Base-by-base conservation (phyloP, 2,797 vertebrate genomes). In the Enteromius viviparus region DNA sequence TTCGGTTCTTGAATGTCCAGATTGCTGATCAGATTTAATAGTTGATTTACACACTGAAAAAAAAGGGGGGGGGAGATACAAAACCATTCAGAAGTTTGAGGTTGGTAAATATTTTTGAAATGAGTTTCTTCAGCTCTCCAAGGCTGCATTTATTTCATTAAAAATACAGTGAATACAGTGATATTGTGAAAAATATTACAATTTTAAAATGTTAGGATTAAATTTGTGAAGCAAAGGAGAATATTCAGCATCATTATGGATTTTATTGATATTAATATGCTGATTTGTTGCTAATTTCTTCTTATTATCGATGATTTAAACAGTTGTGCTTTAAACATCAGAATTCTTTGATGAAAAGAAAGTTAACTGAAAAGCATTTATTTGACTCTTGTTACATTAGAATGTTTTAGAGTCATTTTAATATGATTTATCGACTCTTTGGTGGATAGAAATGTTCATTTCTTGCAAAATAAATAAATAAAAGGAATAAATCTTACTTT, bases 1-100 rank as follows among this genome's bases (percentile, higher is more conserved):
- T 85, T 91, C 47, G 98, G 96, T 85, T 99, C 98, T 90, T 96
- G 85, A 5, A 89, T 89, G 49, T 97, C 94, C 92, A 99, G 80
- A 42, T 94, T 93, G 88, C 91, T 94, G 89, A 94, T 92, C 69
- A 99, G 93, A 85, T 94, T 95, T 86, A 93, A 94, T 84, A 99
- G 92, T 66, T 93, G 96, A 83, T 93, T 91, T 23, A 94, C 92
- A 80, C 97, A 95, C 98, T 99, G 92, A 65, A 86, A 87, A 60
- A 15, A n/a, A 32, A 3, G 32, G 60, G 15, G 69, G 1, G 89
- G 1, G 89, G 58, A 88, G 84, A 51, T 17, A 51, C 42, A 45
- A 11, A 58, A 11, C 53, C 53, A 58, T 58, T 58, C 10, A 58
- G n/a, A 55, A 23, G 55, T 23, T 23, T 58, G 9, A 23, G 10